Conservation (phyloP, 2,113 vertebrate species). For the Nerophis lumbriciformis region DNA sequence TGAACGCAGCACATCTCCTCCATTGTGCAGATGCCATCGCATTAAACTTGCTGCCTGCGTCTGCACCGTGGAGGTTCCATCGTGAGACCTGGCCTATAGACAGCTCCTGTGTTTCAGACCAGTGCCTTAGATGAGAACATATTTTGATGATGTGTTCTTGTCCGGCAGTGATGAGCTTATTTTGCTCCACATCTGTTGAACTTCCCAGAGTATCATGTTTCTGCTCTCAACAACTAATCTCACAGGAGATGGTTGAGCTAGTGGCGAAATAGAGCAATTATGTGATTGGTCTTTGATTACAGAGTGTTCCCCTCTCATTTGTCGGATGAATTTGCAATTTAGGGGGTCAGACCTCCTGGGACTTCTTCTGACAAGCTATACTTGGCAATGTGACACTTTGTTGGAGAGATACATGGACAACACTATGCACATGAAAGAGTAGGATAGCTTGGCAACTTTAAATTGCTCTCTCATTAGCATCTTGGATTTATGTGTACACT, state of each 20-base stretch:
- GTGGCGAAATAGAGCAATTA: constrained; percentile 72
- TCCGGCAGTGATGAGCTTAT: constrained; percentile 49
- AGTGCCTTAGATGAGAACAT: constrained; percentile 52
- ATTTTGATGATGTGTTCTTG: constrained; percentile 48
- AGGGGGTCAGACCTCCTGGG: constrained; percentile 55
- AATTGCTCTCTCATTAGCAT: constrained; percentile 18
- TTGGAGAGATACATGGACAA: background rate
- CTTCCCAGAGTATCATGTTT: constrained; percentile 71
- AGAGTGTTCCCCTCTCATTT: constrained; percentile 56
- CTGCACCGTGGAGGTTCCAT: background rate
- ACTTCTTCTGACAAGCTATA: constrained; percentile 39
- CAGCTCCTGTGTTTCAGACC: background rate
- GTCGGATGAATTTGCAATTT: constrained; percentile 61
- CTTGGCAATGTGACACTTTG: constrained; percentile 25
- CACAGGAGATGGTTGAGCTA: constrained; percentile 64
- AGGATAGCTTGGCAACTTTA: constrained; percentile 13
- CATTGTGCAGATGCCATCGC: background rate
- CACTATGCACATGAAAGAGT: background rate
- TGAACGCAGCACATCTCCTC: background rate
- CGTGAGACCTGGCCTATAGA: background rate
- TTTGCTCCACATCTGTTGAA: constrained; percentile 70
- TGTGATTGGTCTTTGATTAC: constrained; percentile 75
- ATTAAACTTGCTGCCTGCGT: background rate
- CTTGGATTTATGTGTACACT: background rate
- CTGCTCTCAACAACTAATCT: constrained; percentile 59